Evolutionary conservation across 2,113 vertebrate genomes (phyloP).

Genomic region (Stegastes partitus): DNA sequence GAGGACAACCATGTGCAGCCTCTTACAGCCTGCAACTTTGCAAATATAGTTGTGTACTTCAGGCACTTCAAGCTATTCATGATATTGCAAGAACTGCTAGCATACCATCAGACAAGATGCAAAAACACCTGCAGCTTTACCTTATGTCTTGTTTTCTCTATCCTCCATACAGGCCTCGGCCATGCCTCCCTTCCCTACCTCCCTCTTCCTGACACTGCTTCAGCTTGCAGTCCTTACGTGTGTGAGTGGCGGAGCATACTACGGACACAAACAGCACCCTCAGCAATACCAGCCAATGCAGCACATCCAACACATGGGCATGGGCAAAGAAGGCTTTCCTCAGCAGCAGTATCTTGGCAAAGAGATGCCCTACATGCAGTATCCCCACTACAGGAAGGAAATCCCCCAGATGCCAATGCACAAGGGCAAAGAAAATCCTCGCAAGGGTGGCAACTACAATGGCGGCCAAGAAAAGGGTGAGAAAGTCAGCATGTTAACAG

Average conservation of each 20-base stretch:
- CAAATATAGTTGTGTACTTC: not conserved
- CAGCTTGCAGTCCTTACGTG: constrained; percentile 83
- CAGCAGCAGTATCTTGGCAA: constrained; percentile 91
- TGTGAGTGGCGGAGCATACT: constrained; percentile 89
- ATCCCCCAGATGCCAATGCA: constrained; percentile 89
- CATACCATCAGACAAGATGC: not conserved
- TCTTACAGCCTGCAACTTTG: not conserved
- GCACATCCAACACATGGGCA: constrained; percentile 91
- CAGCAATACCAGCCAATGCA: constrained; percentile 90
- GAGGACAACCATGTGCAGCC: constrained; percentile 29
- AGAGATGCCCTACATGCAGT: constrained; percentile 91
- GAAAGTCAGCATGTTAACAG: constrained; percentile 2
- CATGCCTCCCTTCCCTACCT: constrained; percentile 67
- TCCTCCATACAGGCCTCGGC: constrained; percentile 73
- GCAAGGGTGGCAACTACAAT: constrained; percentile 82
- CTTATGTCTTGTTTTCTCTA: constrained; percentile 32
- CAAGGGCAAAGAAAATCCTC: constrained; percentile 90
- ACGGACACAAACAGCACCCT: constrained; percentile 93
- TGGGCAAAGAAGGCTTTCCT: constrained; percentile 89
- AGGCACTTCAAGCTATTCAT: not conserved
- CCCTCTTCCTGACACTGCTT: constrained; percentile 75
- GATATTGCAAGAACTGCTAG: constrained; percentile 2
- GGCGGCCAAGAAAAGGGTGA: constrained; percentile 91
- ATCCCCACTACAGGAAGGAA: constrained; percentile 95
- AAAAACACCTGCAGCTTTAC: not conserved